Evolutionary conservation across 1,140 invertebrate genomes (phyloP), one percentile per base, ranked within the genome.

Genomic region (Atopsyche davidsoni): DNA sequence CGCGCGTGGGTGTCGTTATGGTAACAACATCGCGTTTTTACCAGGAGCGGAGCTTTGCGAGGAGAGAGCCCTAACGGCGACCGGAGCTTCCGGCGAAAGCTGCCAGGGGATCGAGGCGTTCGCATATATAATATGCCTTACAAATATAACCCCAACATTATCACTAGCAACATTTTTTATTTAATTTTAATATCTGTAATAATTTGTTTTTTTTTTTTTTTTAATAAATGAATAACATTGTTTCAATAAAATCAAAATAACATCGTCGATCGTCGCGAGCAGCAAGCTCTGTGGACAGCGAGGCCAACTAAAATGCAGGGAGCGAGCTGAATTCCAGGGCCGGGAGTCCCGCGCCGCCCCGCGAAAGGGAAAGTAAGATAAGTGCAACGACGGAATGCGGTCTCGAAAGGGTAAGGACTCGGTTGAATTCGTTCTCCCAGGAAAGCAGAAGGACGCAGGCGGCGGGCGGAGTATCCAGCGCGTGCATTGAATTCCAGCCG

Each of bases 1-100:
- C 48, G 57, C 51, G 61, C 61, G 65, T 64, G 63, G 62, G 62
- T 61, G 64, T 64, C 63, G 62, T 62, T 66, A 66, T 64, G 64
- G 64, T 62, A 65, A 66, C 63, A 62, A 59, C 60, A 56, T 66
- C 62, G 64, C 64, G 61, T 61, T 59, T 50, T 19, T 64, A 71
- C 65, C 63, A 68, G 70, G 70, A 58, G 56, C 43, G 17, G 64
- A 71, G 63, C 43, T n/a, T 19, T 9, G 9, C 32, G 42, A 57
- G 46, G 63, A 28, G 13, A 28, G 7, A 28, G 7, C n/a, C n/a
- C n/a, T n/a, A n/a, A n/a, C n/a, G n/a, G n/a, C n/a, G n/a, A n/a
- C n/a, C n/a, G n/a, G n/a, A n/a, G n/a, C n/a, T n/a, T n/a, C n/a
- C n/a, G n/a, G n/a, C n/a, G n/a, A n/a, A n/a, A n/a, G n/a, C n/a